Evolutionary conservation across 2,797 vertebrate genomes (phyloP).

Genomic region (Sitta carolinensis): DNA sequence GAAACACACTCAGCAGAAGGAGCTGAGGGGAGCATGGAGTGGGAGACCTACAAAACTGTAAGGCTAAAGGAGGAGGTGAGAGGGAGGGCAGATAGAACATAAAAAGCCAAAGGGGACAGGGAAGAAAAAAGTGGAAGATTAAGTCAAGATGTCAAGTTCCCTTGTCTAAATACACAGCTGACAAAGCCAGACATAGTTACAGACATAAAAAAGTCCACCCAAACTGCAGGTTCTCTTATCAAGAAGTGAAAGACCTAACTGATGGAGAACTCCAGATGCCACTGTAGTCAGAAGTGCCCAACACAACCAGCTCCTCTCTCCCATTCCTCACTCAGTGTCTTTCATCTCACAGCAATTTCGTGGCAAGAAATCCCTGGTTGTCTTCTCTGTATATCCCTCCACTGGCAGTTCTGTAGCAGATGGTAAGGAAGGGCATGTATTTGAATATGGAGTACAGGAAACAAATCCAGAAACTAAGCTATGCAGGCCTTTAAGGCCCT

Average conservation of each 20-base stretch:
- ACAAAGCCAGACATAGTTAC: not conserved
- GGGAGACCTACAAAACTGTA: not conserved
- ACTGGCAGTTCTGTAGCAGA: conserved; percentile 1
- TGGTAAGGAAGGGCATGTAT: not conserved
- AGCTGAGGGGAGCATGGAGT: fast-evolving
- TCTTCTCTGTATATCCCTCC: not conserved
- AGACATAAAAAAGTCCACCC: not conserved
- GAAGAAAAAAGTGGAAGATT: not conserved
- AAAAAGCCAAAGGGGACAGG: not conserved
- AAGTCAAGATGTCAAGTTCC: not conserved
- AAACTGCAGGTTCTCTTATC: not conserved
- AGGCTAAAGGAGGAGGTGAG: not conserved
- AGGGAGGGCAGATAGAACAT: not conserved
- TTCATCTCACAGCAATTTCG: not conserved
- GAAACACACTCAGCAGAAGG: not conserved
- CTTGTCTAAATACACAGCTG: not conserved
- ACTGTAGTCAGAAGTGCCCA: not conserved
- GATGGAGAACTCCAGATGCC: not conserved
- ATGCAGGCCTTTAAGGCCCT: not conserved
- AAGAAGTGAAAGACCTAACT: not conserved
- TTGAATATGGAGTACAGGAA: not conserved
- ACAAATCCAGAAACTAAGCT: not conserved
- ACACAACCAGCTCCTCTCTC: not conserved
- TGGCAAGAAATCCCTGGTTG: not conserved
- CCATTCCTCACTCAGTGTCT: not conserved